Evolutionary conservation across 2,888 invertebrate genomes (phyloP), one percentile per base, ranked within the genome.

Genomic region (Poecilobothrus nobilitatus): DNA sequence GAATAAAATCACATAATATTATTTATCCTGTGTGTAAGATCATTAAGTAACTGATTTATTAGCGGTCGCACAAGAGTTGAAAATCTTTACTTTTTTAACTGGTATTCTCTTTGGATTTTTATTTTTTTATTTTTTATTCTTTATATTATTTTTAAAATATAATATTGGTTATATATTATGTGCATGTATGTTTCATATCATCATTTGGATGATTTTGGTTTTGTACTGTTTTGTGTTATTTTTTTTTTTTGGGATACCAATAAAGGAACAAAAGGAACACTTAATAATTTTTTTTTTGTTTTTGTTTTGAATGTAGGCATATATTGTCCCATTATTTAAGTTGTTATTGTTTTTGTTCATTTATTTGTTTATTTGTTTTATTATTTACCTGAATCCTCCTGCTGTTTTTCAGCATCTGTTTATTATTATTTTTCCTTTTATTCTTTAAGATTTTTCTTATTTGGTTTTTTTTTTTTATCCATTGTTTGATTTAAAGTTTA

Each of bases 41-140:
- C 82, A 82, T 82, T 82, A 82, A 81, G 79, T 78, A 77, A 76
- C 80, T 82, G 82, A 82, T 82, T 82, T 82, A 82, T 82, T 80
- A 79, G 78, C 79, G 77, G 79, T 75, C 70, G 74, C 70, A 71
- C 72, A 71, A 71, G 73, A 72, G 73, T 69, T 71, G 71, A 73
- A 71, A 44, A 44, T 44, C 6, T 15, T 9, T 9, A 10, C 12
- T 44, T 15, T 44, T 44, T 44, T 44, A 44, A 44, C 44, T 44
- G 44, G 44, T 15, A 37, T 65, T 65, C 63, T 22, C 34, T 37
- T 67, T 20, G 62, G n/a, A n/a, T n/a, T n/a, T n/a, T 65, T 65
- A 65, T 66, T 64, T 67, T 65, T 68, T 68, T 65, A 1, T 2
- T 69, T 65, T 22, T 21, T 5, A 15, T 61, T 61, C 7, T 61